These are phyloP conservation scores for Microctonus brassicae DNA, from an alignment of 2,888 invertebrate genomes.

Conservation along the genomic window DNA sequence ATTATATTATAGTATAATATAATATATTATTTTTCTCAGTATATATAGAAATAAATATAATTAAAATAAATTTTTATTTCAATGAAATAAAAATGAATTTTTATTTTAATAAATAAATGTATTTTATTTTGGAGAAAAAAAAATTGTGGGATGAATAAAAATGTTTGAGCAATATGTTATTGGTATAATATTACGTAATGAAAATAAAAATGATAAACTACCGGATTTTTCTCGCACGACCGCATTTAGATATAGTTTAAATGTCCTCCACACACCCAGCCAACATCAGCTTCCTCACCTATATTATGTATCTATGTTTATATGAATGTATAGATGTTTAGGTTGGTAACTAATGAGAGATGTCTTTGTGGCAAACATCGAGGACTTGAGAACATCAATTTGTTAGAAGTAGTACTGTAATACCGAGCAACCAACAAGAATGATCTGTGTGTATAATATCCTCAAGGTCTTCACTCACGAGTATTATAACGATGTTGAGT, in stretches of 20 bases:
- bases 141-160: not conserved
- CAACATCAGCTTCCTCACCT: not conserved
- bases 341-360: not conserved
- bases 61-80: no score
- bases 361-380: not conserved
- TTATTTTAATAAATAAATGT: no score
- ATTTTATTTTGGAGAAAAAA: not conserved
- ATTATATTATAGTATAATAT: no score
- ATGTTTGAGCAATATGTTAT: not conserved
- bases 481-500: not conserved
- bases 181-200: not conserved
- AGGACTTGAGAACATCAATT: not conserved
- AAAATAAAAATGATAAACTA: not conserved
- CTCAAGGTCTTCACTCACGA: not conserved
- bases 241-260: not conserved
- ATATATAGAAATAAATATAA: no score
- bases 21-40: no score
- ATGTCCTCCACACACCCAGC: conserved; percentile 4
- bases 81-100: no score
- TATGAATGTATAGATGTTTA: not conserved
- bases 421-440: not conserved
- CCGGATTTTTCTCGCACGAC: not conserved
- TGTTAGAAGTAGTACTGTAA: not conserved
- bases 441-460: not conserved
- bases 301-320: not conserved